phyloP scores from a whole-genome alignment of 2,888 invertebrate species.

The Archips crataeganus region DNA sequence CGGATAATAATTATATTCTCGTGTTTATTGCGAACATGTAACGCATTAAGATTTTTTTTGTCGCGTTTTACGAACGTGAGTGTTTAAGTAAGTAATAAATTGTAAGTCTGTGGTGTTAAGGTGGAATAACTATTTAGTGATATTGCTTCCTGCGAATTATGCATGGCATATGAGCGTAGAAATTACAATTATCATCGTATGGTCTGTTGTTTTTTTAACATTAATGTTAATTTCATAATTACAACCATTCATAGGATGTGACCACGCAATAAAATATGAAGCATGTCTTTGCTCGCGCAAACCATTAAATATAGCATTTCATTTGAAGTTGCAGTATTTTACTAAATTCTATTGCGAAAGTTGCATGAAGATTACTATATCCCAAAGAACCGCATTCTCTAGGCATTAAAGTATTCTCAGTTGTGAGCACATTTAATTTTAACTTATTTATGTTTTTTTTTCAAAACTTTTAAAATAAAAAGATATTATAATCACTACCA shows the following conservation, averaged over 20 bases:
- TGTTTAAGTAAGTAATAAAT: neutral
- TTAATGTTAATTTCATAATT: neutral
- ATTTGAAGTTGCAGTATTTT: no score
- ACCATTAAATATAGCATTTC: no score
- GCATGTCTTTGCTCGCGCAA: no score
- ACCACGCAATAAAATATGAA: no score
- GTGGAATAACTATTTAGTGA: neutral
- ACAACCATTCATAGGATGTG: no score
- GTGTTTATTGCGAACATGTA: constrained; percentile 10
- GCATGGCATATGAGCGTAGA: neutral
- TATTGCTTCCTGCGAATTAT: neutral
- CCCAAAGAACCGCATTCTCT: no score
- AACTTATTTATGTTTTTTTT: no score
- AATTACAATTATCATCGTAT: neutral
- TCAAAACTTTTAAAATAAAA: neutral
- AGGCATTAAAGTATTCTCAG: no score
- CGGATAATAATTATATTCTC: constrained; percentile 2
- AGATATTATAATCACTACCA: neutral
- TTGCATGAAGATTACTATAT: no score
- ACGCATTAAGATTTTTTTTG: neutral
- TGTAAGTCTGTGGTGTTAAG: neutral
- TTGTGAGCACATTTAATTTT: no score
- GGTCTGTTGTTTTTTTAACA: neutral
- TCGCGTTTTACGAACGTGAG: neutral
- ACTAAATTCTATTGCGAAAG: no score